These are phyloP conservation scores for Stigmatopora nigra DNA, from an alignment of 2,113 vertebrate species.

Conservation along the genomic window DNA sequence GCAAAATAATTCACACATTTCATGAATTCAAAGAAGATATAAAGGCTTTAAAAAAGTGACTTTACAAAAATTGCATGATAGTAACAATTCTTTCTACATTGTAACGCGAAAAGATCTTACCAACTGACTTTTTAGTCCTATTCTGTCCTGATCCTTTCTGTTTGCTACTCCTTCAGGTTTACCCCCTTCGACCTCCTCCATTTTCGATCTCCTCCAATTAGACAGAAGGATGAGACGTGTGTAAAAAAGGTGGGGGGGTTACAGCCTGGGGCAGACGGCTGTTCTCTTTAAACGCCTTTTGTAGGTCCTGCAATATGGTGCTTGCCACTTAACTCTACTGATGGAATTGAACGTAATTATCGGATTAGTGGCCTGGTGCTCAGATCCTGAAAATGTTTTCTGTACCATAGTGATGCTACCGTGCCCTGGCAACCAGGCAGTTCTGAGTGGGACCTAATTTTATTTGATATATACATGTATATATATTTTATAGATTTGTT, in stretches of 20 bases:
- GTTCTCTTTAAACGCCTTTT: conserved; percentile 61
- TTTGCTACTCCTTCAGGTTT: conserved; percentile 13
- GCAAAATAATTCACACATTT: no score
- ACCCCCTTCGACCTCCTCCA: neutral
- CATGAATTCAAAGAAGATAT: no score
- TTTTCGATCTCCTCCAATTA: conserved; percentile 29
- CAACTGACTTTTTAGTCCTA: neutral
- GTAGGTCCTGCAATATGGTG: conserved; percentile 62
- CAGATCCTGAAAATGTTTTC: conserved; percentile 52
- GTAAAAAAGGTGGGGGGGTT: conserved; percentile 3
- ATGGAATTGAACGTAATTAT: conserved; percentile 68
- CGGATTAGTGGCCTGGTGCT: conserved; percentile 61
- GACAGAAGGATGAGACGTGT: conserved; percentile 23
- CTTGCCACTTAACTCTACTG: conserved; percentile 64
- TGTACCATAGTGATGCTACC: conserved; percentile 22
- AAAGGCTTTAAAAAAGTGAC: no score
- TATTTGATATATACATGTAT: no score
- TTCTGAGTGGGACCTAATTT: neutral
- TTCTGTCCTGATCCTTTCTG: neutral
- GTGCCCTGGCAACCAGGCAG: neutral
- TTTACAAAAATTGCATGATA: no score
- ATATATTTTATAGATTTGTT: conserved; percentile 9
- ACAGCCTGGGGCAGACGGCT: conserved; percentile 52
- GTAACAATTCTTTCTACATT: no score
- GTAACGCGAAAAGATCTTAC: neutral